These are phyloP conservation scores for Drosophila baimaii DNA, from an alignment of 1,140 invertebrate species.

Conservation along the genomic window DNA sequence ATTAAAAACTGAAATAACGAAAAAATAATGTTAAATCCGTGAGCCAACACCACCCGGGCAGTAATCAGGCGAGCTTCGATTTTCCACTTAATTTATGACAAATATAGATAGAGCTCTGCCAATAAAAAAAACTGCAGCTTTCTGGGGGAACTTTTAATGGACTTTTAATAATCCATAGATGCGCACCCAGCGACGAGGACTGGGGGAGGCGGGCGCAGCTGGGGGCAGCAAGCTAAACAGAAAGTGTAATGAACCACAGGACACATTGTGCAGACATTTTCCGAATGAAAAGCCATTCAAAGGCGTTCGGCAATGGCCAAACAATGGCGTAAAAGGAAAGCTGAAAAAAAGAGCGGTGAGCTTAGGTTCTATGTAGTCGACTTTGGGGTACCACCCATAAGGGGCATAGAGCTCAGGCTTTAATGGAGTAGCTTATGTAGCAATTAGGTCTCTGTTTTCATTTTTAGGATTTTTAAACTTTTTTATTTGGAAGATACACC, in stretches of 20 bases:
- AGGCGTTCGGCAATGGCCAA: conserved; percentile 73
- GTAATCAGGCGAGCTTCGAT: conserved; percentile 49
- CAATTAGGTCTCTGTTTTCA: neutral
- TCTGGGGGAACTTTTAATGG: conserved; percentile 74
- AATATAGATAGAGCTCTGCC: conserved; percentile 41
- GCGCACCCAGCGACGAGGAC: neutral
- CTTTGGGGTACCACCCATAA: neutral
- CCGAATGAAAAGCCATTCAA: conserved; percentile 76
- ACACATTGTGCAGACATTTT: conserved; percentile 78
- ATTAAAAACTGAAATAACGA: conserved; percentile 35
- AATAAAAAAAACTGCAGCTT: conserved; percentile 23
- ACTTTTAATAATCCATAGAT: conserved; percentile 71
- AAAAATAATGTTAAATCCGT: conserved; percentile 50
- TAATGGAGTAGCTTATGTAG: neutral
- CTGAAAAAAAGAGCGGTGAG: conserved; percentile 19
- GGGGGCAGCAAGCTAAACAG: conserved; percentile 61
- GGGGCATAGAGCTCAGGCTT: neutral
- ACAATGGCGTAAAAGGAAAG: conserved; percentile 51
- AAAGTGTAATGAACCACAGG: conserved; percentile 79
- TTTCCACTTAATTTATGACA: conserved; percentile 72
- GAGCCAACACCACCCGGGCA: conserved; percentile 17
- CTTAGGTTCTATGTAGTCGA: neutral
- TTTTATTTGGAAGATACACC: neutral
- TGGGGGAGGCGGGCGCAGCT: neutral
- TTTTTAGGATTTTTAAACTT: neutral